A percentile compares a stretch with the other conserved stretches of the same genome.
These are phyloP conservation scores for Tapirus terrestris DNA, from an alignment of 2,113 vertebrate species.

Conservation along the genomic window DNA sequence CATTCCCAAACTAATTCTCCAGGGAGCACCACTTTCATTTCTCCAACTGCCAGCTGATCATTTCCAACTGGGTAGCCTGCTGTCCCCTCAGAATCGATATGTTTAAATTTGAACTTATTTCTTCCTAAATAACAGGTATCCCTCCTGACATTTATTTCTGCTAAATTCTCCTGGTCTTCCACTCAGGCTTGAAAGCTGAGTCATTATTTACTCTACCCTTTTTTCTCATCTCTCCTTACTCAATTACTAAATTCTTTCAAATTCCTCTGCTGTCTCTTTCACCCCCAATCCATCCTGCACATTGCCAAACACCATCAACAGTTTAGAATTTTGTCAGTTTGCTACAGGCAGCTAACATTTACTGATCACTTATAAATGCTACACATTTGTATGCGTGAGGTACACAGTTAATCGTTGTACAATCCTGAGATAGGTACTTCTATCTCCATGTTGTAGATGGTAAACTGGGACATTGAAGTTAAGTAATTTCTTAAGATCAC, in stretches of 20 bases:
- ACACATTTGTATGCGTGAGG: neutral
- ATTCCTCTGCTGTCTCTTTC: neutral
- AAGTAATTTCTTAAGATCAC: neutral
- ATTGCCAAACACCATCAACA: neutral
- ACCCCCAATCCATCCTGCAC: neutral
- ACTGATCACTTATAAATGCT: neutral
- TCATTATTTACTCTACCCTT: neutral
- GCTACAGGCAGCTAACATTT: neutral
- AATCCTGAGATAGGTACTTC: neutral
- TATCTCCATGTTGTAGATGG: neutral
- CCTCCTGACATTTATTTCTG: neutral
- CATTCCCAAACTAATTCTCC: neutral
- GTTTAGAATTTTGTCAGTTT: neutral
- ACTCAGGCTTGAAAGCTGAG: neutral
- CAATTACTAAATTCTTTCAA: neutral
- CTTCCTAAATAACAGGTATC: neutral
- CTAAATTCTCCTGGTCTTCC: neutral
- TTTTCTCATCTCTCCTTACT: neutral
- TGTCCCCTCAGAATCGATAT: neutral
- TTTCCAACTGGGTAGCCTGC: neutral
- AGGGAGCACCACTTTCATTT: neutral
- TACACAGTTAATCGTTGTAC: neutral
- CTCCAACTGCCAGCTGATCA: neutral
- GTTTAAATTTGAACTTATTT: neutral
- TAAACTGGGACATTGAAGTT: neutral